Percentiles rank a stretch among this genome's conserved stretches.
Evolutionary conservation across 2,797 vertebrate genomes (phyloP).

Genomic region (Pteronotus mesoamericanus): DNA sequence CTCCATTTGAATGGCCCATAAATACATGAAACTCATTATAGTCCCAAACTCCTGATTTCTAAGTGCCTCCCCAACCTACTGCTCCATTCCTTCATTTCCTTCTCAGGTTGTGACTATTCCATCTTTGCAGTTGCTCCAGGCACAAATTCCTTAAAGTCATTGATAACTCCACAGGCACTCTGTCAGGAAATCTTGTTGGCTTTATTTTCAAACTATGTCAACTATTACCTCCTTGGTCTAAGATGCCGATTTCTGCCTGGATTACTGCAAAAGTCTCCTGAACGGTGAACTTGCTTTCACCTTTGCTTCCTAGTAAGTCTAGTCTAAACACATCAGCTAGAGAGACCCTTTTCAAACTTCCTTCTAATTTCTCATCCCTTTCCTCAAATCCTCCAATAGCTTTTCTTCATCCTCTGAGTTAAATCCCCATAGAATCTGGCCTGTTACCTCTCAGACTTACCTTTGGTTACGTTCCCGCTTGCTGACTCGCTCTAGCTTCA

Average conservation of each 20-base stretch:
- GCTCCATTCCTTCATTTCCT: background rate
- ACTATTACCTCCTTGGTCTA: background rate
- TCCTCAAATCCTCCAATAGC: background rate
- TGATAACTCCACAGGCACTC: background rate
- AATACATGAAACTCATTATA: background rate
- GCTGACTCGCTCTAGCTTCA: background rate
- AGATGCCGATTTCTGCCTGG: background rate
- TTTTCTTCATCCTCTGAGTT: background rate
- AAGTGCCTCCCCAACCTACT: background rate
- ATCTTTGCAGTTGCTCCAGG: background rate
- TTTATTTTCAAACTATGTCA: background rate
- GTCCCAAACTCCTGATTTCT: background rate
- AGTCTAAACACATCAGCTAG: background rate
- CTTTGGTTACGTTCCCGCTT: background rate
- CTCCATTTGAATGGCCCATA: background rate
- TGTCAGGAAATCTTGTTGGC: background rate
- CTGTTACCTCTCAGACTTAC: background rate
- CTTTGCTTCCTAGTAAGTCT: background rate
- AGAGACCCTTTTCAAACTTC: background rate
- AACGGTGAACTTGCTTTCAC: background rate
- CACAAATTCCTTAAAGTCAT: background rate
- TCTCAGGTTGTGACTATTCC: background rate
- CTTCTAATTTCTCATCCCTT: background rate
- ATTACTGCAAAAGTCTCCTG: background rate
- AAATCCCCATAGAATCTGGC: background rate